These are phyloP conservation scores for Calidris pygmaea DNA, from an alignment of 2,113 vertebrate species.

Conservation along the genomic window DNA sequence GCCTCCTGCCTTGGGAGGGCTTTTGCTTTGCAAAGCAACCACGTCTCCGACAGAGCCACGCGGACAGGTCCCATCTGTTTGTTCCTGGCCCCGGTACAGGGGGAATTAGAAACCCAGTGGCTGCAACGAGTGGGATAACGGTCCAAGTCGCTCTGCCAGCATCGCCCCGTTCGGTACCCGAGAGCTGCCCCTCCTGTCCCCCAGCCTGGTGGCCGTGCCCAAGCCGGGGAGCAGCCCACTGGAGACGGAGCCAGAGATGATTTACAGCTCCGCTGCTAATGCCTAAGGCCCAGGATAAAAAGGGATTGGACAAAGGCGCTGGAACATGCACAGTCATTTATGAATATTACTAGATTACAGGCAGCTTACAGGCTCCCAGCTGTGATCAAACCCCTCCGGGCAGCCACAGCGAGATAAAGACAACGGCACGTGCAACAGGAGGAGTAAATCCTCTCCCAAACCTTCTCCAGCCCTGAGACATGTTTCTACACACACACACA, in stretches of 20 bases:
- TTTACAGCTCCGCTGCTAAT: not conserved
- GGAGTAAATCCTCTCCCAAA: not conserved
- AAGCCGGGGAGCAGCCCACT: not conserved
- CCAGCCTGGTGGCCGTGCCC: not conserved
- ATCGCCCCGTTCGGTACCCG: rapidly evolving
- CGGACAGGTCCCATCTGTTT: not conserved
- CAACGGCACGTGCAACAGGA: not conserved
- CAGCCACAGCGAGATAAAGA: not conserved
- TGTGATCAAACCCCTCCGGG: not conserved
- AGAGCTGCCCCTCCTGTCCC: not conserved
- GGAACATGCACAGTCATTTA: not conserved
- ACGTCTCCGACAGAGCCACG: not conserved
- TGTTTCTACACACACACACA: not conserved
- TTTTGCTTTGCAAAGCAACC: not conserved
- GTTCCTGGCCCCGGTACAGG: not conserved
- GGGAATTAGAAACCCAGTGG: not conserved
- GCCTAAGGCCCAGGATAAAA: not conserved
- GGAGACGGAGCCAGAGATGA: not conserved
- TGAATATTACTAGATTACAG: slow-evolving; percentile 11
- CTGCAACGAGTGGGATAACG: rapidly evolving
- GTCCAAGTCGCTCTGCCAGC: not conserved
- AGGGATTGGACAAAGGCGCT: not conserved
- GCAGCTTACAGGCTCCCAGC: not conserved
- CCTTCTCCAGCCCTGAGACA: not conserved
- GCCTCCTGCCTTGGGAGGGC: not conserved